phyloP scores from a whole-genome alignment of 2,113 vertebrate species.

The Chaetura pelagica region DNA sequence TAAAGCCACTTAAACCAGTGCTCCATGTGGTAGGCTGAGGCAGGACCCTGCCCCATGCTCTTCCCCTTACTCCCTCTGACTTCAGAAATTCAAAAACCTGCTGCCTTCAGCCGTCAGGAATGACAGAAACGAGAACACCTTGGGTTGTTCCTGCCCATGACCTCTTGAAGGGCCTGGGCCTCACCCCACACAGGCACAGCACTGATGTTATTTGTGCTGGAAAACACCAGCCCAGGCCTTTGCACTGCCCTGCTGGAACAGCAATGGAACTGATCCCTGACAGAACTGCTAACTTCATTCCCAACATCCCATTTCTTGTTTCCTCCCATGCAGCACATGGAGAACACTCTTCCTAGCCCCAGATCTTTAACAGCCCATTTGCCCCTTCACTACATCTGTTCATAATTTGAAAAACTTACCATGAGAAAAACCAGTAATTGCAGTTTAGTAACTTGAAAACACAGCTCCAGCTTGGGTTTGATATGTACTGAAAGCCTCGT shows the following conservation, averaged over 20 bases:
- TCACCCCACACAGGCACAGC: fast-evolving
- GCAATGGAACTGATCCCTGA: background rate
- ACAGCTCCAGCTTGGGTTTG: background rate
- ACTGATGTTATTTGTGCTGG: background rate
- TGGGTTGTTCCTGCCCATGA: background rate
- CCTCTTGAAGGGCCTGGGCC: background rate
- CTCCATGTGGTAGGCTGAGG: background rate
- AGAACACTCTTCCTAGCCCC: background rate
- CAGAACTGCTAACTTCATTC: background rate
- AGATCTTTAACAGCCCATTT: background rate
- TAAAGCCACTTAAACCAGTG: background rate
- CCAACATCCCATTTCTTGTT: background rate
- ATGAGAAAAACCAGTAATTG: background rate
- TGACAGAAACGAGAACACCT: fast-evolving
- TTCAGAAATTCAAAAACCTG: background rate
- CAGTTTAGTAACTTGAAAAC: background rate
- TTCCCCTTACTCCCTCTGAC: background rate
- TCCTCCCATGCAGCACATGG: background rate
- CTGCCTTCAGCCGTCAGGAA: background rate
- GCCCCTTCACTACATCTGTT: background rate
- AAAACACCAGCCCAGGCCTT: background rate
- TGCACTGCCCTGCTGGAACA: background rate
- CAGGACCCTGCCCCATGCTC: background rate
- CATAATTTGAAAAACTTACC: background rate
- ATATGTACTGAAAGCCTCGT: background rate